A percentile compares a stretch with the other conserved stretches of the same genome.
phyloP scores from a whole-genome alignment of 1,140 invertebrate species.

The Ladona fulva region DNA sequence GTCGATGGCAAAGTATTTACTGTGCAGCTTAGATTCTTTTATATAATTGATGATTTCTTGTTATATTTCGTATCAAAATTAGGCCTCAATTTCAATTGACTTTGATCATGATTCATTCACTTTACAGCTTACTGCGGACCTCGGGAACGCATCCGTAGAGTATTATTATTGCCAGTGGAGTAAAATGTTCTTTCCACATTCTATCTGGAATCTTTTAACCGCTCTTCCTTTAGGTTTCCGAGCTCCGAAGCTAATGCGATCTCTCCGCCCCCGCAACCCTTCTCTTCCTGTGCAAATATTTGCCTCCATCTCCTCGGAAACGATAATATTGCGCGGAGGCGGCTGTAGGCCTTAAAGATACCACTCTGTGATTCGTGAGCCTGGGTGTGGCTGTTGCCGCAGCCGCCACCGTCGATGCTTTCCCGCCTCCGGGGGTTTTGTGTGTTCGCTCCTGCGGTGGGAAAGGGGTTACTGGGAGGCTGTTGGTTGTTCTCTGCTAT shows the following conservation, averaged over 20 bases:
- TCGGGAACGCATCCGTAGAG: too few relatives aligned
- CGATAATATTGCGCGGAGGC: slow-evolving; percentile 1
- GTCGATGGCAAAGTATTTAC: too few relatives aligned
- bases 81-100: too few relatives aligned
- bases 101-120: too few relatives aligned
- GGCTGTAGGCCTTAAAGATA: background rate
- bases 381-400: background rate
- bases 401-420: background rate
- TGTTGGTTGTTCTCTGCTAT: background rate
- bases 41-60: too few relatives aligned
- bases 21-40: too few relatives aligned
- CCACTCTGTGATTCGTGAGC: background rate
- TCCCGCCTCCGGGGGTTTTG: background rate
- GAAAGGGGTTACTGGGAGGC: background rate
- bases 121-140: too few relatives aligned
- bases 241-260: background rate
- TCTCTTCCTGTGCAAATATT: background rate
- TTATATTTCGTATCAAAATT: too few relatives aligned
- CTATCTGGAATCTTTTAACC: too few relatives aligned
- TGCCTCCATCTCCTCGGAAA: slow-evolving; percentile 3
- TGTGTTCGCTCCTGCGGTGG: background rate
- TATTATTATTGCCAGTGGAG: too few relatives aligned
- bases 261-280: background rate
- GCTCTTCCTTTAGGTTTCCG: too few relatives aligned
- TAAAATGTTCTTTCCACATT: too few relatives aligned